Evolutionary conservation across 2,113 vertebrate genomes (phyloP).

Genomic region (Perccottus glenii): DNA sequence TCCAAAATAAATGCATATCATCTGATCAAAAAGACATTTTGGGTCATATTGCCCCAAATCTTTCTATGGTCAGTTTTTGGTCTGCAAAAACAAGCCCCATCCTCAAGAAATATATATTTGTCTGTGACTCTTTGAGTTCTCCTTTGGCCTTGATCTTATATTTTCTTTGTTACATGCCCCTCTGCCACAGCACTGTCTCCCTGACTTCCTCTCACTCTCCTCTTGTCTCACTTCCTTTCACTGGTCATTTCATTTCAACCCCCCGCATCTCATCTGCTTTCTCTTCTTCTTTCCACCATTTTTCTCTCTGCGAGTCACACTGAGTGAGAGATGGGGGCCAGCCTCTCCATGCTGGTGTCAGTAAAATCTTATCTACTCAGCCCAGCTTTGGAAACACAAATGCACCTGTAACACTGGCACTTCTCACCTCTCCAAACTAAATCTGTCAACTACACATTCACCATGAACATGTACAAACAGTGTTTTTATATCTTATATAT

Average conservation of each 20-base stretch:
- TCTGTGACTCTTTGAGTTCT: not conserved
- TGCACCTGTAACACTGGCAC: conserved; percentile 33
- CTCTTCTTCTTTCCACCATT: conserved; percentile 14
- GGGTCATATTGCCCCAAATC: not conserved
- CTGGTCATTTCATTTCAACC: conserved; percentile 29
- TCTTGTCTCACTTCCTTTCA: conserved; percentile 5
- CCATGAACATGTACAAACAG: conserved; percentile 4
- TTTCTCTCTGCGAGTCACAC: conserved; percentile 23
- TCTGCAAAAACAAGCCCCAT: not conserved
- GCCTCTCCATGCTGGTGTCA: conserved; percentile 49
- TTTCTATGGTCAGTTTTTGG: not conserved
- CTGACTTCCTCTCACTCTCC: not conserved
- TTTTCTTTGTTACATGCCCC: conserved; percentile 13
- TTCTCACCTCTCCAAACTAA: conserved; percentile 1
- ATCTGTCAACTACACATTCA: conserved; percentile 11
- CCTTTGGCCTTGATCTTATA: conserved; percentile 24
- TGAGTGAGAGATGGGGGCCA: conserved; percentile 57
- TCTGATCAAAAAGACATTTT: not conserved
- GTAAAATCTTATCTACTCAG: conserved; percentile 56
- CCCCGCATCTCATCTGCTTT: conserved; percentile 26
- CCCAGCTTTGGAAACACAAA: conserved; percentile 40
- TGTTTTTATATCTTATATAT: not conserved
- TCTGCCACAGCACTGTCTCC: not conserved
- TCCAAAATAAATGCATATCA: not conserved
- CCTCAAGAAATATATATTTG: not conserved